Conservation (phyloP, 2,888 invertebrate species). For the Trissolcus japonicus region DNA sequence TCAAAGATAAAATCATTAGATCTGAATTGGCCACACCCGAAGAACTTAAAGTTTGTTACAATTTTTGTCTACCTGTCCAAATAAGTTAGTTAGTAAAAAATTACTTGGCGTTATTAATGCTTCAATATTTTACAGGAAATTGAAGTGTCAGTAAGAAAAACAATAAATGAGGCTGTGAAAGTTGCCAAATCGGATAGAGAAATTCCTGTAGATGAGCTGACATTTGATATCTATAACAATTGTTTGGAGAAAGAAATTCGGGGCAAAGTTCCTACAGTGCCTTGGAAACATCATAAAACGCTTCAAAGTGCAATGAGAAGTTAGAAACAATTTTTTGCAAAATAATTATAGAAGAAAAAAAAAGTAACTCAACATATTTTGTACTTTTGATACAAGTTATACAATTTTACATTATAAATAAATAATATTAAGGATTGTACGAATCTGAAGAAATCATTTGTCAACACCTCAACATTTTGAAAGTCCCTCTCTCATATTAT, state of each 20-base stretch:
- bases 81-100: too few relatives aligned
- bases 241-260: slow-evolving; percentile 82
- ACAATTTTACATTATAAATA: not conserved
- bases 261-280: slow-evolving; percentile 74
- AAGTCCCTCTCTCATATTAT: not conserved
- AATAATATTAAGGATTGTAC: not conserved
- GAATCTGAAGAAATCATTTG: not conserved
- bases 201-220: slow-evolving; percentile 85
- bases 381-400: not conserved
- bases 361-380: not conserved
- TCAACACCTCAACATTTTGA: too few relatives aligned
- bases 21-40: slow-evolving; percentile 87
- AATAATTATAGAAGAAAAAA: not conserved
- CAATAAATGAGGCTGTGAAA: slow-evolving; percentile 90
- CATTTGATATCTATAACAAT: slow-evolving; percentile 86
- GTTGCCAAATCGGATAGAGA: slow-evolving; percentile 87
- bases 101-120: not conserved
- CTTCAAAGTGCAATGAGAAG: not conserved
- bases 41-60: slow-evolving; percentile 87
- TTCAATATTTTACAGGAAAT: slow-evolving; percentile 80
- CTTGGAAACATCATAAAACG: slow-evolving; percentile 71
- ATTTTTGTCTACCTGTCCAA: not conserved
- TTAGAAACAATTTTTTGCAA: too few relatives aligned
- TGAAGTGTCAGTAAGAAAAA: slow-evolving; percentile 88
- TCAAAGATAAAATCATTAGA: slow-evolving; percentile 91